Evolutionary conservation across 2,113 vertebrate genomes (phyloP), one percentile per base, ranked within the genome.

Genomic region (Archocentrus centrarchus): DNA sequence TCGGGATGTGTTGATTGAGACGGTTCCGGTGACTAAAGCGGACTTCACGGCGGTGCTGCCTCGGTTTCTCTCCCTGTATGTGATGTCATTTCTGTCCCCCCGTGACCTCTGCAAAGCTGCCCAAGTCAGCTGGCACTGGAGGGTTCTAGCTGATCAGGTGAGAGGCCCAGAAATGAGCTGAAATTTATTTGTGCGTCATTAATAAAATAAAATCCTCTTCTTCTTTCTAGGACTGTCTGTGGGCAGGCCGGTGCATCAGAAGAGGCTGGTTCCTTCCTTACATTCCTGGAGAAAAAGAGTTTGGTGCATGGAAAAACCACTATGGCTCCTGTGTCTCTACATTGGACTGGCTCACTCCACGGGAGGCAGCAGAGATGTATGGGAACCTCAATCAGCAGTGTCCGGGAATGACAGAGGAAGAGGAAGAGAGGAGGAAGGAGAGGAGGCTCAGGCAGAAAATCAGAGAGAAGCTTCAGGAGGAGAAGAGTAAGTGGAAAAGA

Each of bases 121-220:
- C 6, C 97, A 96, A 89, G 97, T 98, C 92, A 96, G 93, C 91
- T 98, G 97, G 97, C 88, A 96, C 86, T 98, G 97, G 97, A 97
- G 95, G 86, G 91, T 96, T 84, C 91, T 98, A n/a, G 92, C 97
- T 3, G 97, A 98, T 79, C 97, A 98, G 96, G 97, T 97, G 78
- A 84, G 80, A 3, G 18, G 20, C 27, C 27, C 35, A 2, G 20
- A 75, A 35, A 11, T 17, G 6, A 50, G 50, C 30, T 60, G 22
- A 59, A 37, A 24, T 24, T n/a, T 60, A 22, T 62, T 62, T 17
- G 6, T 57, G 17, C 47, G 11, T 53, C 17, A 11, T 53, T 73
- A 73, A 55, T 13, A 11, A 53, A 35, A 17, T 24, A 14, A 24
- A 60, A 27, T 5, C 4, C 17, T 55, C 9, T 58, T 11, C 30